Base-by-base conservation (phyloP, 2,113 vertebrate species). In the Aplodontia rufa region DNA sequence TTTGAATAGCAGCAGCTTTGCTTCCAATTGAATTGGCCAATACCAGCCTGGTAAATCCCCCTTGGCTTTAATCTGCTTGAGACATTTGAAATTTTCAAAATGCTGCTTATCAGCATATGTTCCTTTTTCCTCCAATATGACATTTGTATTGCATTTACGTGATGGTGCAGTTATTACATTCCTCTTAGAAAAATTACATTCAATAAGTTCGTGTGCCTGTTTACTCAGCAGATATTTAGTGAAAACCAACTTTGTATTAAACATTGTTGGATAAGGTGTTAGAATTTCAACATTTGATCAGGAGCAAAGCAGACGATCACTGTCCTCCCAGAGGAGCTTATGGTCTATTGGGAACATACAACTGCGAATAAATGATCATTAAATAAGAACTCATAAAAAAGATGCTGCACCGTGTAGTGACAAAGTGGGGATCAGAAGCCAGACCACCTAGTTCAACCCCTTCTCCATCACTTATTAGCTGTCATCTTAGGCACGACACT, bases 31-130 rank as follows among this genome's bases (percentile, higher is more conserved):
- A 95, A 92, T 76, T 53, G 51, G 71, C 71, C 1, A 17, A 60
- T 55, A 79, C 80, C 84, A 62, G 75, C 62, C 81, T 86, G 86
- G 81, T n/a, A 97, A 96, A 96, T 89, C 55, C 12, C 55, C 37
- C 74, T 90, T 82, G 74, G 72, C 75, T 85, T 87, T 92, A 62
- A 88, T 95, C 96, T 86, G 81, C 84, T 86, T 79, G 26, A 85
- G 66, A 95, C 55, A 88, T 95, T 92, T 90, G 80, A 93, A 94
- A 76, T 32, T 86, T 96, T 93, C 80, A 90, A 90, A 97, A 90
- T 78, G 64, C 74, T 66, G 30, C 93, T 90, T 90, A 58, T 94
- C 87, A 51, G 9, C 17, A 17, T 82, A 90, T 91, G 26, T 62
- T 96, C 30, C 35, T 19, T 42, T 91, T 94, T 55, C 60, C 71